These are phyloP conservation scores for Coregonus ussuriensis DNA, from an alignment of 2,797 vertebrate species.

Conservation along the genomic window DNA sequence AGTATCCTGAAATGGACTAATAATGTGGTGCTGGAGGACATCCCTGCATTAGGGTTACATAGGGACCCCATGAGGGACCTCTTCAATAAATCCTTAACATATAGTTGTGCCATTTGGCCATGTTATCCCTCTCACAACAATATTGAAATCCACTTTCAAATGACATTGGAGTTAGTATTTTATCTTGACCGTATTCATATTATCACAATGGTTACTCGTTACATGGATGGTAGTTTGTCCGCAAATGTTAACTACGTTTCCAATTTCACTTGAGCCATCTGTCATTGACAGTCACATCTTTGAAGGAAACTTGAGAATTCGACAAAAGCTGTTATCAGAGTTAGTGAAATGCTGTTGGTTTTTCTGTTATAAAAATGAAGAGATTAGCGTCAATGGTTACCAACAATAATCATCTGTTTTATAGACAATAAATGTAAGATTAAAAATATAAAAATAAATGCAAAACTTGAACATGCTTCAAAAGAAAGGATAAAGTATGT, in stretches of 20 bases:
- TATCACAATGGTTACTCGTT: conserved; percentile 31
- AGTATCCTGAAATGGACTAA: conserved; percentile 65
- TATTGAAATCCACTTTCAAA: conserved; percentile 65
- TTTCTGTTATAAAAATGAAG: conserved; percentile 25
- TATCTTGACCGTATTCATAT: conserved; percentile 31
- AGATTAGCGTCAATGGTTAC: conserved; percentile 19
- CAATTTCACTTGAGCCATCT: conserved; percentile 61
- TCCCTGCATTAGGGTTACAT: conserved; percentile 56
- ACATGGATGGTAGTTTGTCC: conserved; percentile 43
- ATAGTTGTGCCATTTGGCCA: conserved; percentile 43
- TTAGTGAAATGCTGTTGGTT: conserved; percentile 44
- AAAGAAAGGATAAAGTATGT: background rate
- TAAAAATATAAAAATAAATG: background rate
- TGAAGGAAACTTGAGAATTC: conserved; percentile 58
- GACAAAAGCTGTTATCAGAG: conserved; percentile 62
- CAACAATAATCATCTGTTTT: background rate
- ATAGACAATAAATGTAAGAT: background rate
- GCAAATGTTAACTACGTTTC: conserved; percentile 58
- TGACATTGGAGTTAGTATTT: conserved; percentile 64
- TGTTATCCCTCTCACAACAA: conserved; percentile 31
- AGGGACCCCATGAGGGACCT: conserved; percentile 60
- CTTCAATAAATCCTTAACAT: conserved; percentile 40
- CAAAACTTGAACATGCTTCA: background rate
- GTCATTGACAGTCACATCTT: conserved; percentile 62
- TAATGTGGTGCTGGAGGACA: conserved; percentile 71